Conservation (phyloP, 2,888 invertebrate genomes). For the Heliconius ismenius region DNA sequence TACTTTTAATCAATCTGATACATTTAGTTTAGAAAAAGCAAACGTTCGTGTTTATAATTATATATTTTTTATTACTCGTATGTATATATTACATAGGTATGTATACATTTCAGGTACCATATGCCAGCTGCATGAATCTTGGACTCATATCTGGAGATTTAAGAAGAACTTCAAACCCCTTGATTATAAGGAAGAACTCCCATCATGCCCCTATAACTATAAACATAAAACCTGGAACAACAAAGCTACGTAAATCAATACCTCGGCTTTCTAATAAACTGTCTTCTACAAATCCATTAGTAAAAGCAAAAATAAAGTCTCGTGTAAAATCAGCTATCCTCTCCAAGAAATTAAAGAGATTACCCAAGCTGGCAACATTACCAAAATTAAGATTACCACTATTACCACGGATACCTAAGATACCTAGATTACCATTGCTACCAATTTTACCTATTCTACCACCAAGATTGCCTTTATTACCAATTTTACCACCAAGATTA, state of each 20-base stretch:
- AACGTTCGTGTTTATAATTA: too few relatives aligned
- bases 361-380: constrained; percentile 45
- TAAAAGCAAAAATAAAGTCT: constrained; percentile 45
- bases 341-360: constrained; percentile 37
- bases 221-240: constrained; percentile 51
- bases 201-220: constrained; percentile 58
- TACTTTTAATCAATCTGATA: too few relatives aligned
- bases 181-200: constrained; percentile 53
- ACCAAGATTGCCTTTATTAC: constrained; percentile 33
- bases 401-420: constrained; percentile 44
- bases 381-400: constrained; percentile 43
- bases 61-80: not conserved
- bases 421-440: constrained; percentile 46
- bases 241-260: constrained; percentile 38
- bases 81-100: not conserved
- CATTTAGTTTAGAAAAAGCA: too few relatives aligned
- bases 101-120: constrained; percentile 50
- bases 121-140: constrained; percentile 48
- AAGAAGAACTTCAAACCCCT: constrained; percentile 52
- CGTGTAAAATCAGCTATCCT: constrained; percentile 32
- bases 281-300: constrained; percentile 40
- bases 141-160: constrained; percentile 59
- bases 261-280: constrained; percentile 27
- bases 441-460: constrained; percentile 46
- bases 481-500: constrained; percentile 41